phyloP scores from a whole-genome alignment of 2,797 vertebrate genomes.

The Cercopithecus mitis region DNA sequence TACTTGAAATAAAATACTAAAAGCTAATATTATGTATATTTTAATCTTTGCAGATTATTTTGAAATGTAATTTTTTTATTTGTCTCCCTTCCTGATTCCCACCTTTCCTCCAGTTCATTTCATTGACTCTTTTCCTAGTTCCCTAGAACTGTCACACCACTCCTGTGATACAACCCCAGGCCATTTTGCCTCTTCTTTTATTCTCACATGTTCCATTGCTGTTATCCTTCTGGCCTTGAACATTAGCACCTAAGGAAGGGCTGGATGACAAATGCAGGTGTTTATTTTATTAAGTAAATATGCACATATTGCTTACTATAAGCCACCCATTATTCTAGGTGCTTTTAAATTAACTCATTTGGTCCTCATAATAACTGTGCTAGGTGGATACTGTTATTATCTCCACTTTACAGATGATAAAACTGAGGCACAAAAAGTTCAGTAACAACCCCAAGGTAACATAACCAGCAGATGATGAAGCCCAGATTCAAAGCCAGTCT shows the following conservation, averaged over 20 bases:
- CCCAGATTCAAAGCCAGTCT: not conserved
- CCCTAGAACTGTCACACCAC: not conserved
- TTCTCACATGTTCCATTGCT: not conserved
- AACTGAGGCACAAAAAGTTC: not conserved
- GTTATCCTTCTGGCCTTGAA: not conserved
- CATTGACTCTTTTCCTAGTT: not conserved
- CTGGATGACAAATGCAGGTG: not conserved
- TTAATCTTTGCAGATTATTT: not conserved
- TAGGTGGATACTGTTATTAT: not conserved
- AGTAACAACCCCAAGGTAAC: not conserved
- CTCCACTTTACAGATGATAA: not conserved
- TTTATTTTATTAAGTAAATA: conserved; percentile 36
- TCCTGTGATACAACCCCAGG: not conserved
- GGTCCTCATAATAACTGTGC: not conserved
- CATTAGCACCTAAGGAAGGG: not conserved
- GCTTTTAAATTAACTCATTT: conserved; percentile 24
- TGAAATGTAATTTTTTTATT: not conserved
- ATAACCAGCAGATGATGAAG: not conserved
- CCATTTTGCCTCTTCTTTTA: not conserved
- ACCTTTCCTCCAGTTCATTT: not conserved
- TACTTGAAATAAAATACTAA: not conserved
- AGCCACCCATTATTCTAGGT: not conserved
- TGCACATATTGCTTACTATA: not conserved
- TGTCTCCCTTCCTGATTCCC: not conserved
- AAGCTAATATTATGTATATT: not conserved